phyloP scores from a whole-genome alignment of 2,113 vertebrate genomes.

The Sigmodon hispidus region DNA sequence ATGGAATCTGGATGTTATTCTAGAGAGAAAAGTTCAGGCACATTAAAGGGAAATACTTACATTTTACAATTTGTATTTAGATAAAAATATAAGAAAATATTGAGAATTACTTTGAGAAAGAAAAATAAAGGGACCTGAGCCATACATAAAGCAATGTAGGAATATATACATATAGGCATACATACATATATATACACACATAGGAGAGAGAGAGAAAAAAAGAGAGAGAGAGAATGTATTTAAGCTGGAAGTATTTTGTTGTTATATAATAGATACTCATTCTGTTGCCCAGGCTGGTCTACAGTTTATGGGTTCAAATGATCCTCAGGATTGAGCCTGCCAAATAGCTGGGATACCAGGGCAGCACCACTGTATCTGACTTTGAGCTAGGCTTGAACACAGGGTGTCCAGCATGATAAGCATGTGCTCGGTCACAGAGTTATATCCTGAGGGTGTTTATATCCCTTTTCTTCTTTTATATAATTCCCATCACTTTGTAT shows the following conservation, averaged over 20 bases:
- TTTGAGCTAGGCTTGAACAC: background rate
- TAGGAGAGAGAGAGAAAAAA: too few species aligned
- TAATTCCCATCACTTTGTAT: background rate
- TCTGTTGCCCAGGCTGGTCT: background rate
- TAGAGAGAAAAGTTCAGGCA: constrained; percentile 12
- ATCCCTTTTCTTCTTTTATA: background rate
- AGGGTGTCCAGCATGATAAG: background rate
- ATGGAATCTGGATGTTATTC: constrained; percentile 27
- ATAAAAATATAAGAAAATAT: background rate
- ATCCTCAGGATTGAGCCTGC: too few species aligned
- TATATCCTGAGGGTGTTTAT: background rate
- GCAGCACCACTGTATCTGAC: background rate
- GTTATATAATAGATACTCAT: background rate
- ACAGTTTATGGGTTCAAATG: background rate
- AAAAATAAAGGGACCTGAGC: background rate
- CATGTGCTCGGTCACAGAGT: background rate
- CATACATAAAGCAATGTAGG: too few species aligned
- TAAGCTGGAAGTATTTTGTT: background rate
- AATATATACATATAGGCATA: too few species aligned
- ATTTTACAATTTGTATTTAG: background rate
- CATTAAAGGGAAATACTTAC: background rate
- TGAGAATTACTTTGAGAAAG: background rate
- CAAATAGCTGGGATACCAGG: background rate
- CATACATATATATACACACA: too few species aligned
- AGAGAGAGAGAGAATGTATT: too few species aligned